These are phyloP conservation scores for Steinernema feltiae DNA, from an alignment of 1,140 invertebrate genomes.

Conservation along the genomic window DNA sequence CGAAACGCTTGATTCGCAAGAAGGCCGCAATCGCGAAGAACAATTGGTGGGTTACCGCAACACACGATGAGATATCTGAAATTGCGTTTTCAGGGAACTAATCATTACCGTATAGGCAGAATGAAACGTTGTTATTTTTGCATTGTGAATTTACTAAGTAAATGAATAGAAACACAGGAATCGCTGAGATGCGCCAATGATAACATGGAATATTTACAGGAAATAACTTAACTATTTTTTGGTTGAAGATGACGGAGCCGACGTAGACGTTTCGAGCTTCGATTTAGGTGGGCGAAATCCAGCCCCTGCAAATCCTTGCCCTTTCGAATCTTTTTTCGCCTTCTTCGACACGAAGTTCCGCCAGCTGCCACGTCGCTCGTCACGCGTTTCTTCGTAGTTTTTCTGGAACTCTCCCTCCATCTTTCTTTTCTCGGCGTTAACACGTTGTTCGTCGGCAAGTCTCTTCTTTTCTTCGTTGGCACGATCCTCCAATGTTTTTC, in stretches of 20 bases:
- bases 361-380: conserved; percentile 48
- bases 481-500: conserved; percentile 49
- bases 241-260: not conserved
- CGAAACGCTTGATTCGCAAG: not conserved
- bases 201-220: too few species aligned
- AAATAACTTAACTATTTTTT: not conserved
- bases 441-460: conserved; percentile 44
- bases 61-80: not conserved
- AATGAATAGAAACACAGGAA: too few species aligned
- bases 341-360: conserved; percentile 36
- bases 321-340: conserved; percentile 38
- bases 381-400: conserved; percentile 57
- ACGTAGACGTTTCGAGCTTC: conserved; percentile 35
- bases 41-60: not conserved
- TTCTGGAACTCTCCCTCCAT: conserved; percentile 56
- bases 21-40: not conserved
- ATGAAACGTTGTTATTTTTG: too few species aligned
- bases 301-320: conserved; percentile 28
- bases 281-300: conserved; percentile 41
- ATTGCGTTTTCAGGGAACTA: not conserved
- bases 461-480: conserved; percentile 54
- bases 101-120: not conserved
- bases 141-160: too few species aligned
- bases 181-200: too few species aligned
- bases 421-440: conserved; percentile 51